Conservation (phyloP, 1,140 invertebrate species). For the Platyura marginata region DNA sequence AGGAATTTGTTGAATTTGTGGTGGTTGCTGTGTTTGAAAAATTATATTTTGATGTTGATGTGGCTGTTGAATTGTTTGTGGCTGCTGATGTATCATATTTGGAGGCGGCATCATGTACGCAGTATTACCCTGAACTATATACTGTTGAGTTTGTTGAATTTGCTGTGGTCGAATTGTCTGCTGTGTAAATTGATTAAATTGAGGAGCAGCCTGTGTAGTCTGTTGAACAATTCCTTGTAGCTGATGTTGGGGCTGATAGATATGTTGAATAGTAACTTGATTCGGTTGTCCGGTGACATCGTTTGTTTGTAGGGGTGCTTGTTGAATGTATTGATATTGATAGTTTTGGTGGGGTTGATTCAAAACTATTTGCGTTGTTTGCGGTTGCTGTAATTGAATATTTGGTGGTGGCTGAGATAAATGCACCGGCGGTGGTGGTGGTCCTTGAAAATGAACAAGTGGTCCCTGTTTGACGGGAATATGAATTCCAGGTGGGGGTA, state of each 20-base stretch:
- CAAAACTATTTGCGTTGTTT: conserved; percentile 3
- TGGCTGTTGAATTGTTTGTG: conserved; percentile 1
- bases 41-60: not conserved
- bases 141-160: conserved; percentile 2
- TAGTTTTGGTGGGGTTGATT: conserved; percentile 1
- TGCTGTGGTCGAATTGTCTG: not conserved
- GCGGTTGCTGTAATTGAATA: conserved; percentile 1
- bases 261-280: conserved; percentile 4
- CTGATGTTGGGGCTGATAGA: conserved; percentile 4
- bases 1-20: not conserved
- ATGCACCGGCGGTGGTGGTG: conserved; percentile 1
- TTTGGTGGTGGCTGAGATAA: conserved; percentile 1
- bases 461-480: conserved; percentile 2
- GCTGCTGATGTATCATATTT: conserved; percentile 1
- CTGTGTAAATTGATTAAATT: not conserved
- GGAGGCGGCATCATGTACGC: conserved; percentile 4
- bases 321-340: conserved; percentile 4
- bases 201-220: not conserved
- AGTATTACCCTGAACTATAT: conserved; percentile 3
- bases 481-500: conserved; percentile 1
- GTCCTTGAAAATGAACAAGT: conserved; percentile 2
- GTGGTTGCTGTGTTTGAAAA: not conserved
- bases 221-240: conserved; percentile 3
- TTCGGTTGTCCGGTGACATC: conserved; percentile 1
- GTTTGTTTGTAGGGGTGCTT: not conserved